Evolutionary conservation across 2,888 invertebrate species (phyloP).

Genomic region (Drosophila austrosaltans): DNA sequence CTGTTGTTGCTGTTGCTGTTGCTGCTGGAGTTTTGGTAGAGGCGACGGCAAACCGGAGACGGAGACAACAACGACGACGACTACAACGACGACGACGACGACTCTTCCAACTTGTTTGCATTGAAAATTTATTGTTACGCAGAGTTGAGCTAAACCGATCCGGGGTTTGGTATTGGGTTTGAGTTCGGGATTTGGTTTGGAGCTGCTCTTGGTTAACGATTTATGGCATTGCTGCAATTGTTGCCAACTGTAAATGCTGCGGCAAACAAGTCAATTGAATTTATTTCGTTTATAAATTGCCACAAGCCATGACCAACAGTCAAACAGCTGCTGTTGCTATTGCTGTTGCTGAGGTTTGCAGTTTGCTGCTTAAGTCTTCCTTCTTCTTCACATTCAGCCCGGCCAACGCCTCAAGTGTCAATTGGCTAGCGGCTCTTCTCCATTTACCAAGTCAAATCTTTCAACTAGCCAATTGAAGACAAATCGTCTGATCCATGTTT

Average conservation of each 20-base stretch:
- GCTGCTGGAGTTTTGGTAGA: conserved; percentile 34
- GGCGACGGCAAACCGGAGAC: conserved; percentile 13
- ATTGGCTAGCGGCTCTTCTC: conserved; percentile 44
- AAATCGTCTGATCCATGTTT: conserved; percentile 64
- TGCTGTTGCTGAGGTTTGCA: not conserved
- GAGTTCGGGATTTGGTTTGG: conserved; percentile 16
- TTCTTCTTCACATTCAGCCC: conserved; percentile 11
- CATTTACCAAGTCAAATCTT: conserved; percentile 21
- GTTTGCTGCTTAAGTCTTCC: conserved; percentile 10
- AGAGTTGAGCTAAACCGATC: conserved; percentile 42
- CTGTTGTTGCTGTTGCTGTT: conserved; percentile 30
- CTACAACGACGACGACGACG: conserved; percentile 36
- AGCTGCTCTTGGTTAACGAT: conserved; percentile 65
- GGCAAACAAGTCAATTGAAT: conserved; percentile 80
- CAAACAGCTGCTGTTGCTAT: conserved; percentile 29
- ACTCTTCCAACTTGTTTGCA: conserved; percentile 75
- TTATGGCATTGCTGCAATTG: conserved; percentile 79
- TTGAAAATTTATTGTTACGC: conserved; percentile 79
- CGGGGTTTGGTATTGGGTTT: conserved; percentile 9
- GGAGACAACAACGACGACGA: conserved; percentile 42
- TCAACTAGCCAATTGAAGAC: conserved; percentile 55
- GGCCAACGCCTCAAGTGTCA: conserved; percentile 43
- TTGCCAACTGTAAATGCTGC: conserved; percentile 79
- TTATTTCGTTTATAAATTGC: conserved; percentile 79
- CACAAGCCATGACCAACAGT: conserved; percentile 31